Evolutionary conservation across 1,140 invertebrate genomes (phyloP), one percentile per base, ranked within the genome.

Genomic region (Forficula auricularia): DNA sequence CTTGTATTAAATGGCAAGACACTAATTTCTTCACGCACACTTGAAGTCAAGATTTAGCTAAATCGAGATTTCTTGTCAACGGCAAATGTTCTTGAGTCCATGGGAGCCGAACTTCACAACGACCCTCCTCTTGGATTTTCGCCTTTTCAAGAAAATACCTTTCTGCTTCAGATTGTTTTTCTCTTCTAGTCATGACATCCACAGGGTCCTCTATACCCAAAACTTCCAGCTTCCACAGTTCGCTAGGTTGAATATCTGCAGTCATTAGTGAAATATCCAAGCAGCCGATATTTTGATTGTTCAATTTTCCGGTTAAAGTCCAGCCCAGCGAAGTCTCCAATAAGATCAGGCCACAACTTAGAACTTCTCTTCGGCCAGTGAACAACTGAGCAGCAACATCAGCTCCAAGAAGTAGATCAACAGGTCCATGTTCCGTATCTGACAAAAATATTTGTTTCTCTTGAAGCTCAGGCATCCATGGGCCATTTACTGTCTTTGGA

Each of bases 151-250:
- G 20, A 46, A 60, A 60, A 45, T 57, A 42, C 9, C 48, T 43
- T 32, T 48, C 43, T 0, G 48, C 50, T 12, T 42, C 50, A 14
- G 48, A 43, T 43, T 57, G 47, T n/a, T 43, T 19, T 31, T 55
- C 52, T 13, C 45, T 34, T 35, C 38, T 14, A 19, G 50, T 42
- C 44, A 49, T 42, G 33, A 50, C 55, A 46, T 54, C 48, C 12
- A 46, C 40, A 0, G 57, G 56, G 45, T 64, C 57, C 7, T 6
- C 34, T 31, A 63, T 61, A 19, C 59, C 59, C 6, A 63, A 19
- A 14, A 51, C 48, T 38, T 63, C 60, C 19, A 64, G 44, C 10
- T 33, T 33, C 57, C 61, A 64, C n/a, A 65, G 51, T 20, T 62
- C 51, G 0, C 46, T 41, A 18, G 60, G 39, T 9, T 48, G 32